Base-by-base conservation (phyloP, 1,140 invertebrate species). In the Halictus rubicundus region DNA sequence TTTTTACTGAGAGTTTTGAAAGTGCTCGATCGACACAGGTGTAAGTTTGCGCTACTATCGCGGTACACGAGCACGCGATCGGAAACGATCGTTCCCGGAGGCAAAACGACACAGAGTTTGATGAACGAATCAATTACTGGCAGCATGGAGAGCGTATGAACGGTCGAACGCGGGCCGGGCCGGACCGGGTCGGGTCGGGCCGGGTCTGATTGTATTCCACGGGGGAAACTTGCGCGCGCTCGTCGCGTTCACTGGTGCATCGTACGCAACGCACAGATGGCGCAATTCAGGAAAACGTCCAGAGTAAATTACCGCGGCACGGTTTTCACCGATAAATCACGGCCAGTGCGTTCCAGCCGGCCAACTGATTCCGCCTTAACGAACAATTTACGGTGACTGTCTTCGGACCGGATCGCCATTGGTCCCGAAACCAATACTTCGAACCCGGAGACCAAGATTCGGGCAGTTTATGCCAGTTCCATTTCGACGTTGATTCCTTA, bases 311-410 rank as follows among this genome's bases (percentile, higher is more conserved):
- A 76, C 49, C 68, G 37, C 19, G 71, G 71, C 81, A 71, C 78
- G 66, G 68, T 83, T 76, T 81, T 76, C 71, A 52, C 16, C 78
- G 52, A 81, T 83, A 83, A 83, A 83, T 83, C 71, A 83, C 66
- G 37, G 32, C 42, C 57, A 37, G 68, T 64, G 77, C 77, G 64
- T 80, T 69, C n/a, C 71, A 25, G 46, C 65, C 32, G 54, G 49
- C 61, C 80, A 65, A 39, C 75, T 69, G 76, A 79, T 79, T 75
- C 72, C 72, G 21, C 49, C 78, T 81, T 81, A 75, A 80, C 78
- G 81, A 83, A 81, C 72, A 83, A 81, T 83, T 83, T 76, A 83
- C 68, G 72, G 63, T 65, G 66, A 69, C 81, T 70, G 68, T 82
- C 60, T 74, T 59, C 66, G 69, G 27, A 37, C 66, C 63, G 32